Base-by-base conservation (phyloP, 2,113 vertebrate species). In the Microcebus jonahi region DNA sequence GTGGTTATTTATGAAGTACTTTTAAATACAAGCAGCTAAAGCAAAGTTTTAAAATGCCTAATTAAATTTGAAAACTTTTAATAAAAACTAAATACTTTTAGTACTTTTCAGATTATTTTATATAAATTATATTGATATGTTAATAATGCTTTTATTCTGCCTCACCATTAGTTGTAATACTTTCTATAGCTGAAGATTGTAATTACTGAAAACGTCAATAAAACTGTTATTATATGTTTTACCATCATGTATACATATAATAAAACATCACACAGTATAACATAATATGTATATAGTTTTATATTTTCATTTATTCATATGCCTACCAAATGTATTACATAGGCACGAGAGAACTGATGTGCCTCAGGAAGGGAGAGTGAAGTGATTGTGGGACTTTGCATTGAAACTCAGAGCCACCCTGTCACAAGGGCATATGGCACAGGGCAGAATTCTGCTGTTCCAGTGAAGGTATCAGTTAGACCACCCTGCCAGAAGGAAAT, bases 11-110 rank as follows among this genome's bases (percentile, higher is more conserved):
- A 82, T 91, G 42, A 96, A 84, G 39, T 85, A 5, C 5, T 88
- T 57, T 87, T 23, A 95, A 84, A 83, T 87, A 77, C 29, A 91
- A 80, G 57, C 20, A 93, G 34, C 36, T 95, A 91, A 91, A 77
- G 91, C 92, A 91, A 93, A 45, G 57, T 83, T 87, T 95, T 77
- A 89, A 91, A 91, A 53, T 92, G 29, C 75, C 27, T 81, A 81
- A 92, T 84, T 90, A 85, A 90, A 63, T 89, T 95, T 39, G 5
- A 96, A 94, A 93, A 82, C 8, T 59, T 89, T 83, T 82, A 39
- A 83, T 75, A 82, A 84, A 90, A 89, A 23, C 6, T 70, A 48
- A 91, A 67, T 84, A 55, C 59, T 31, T 67, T 70, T 70, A 6
- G 2, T 39, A 48, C 27, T 77, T 73, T 86, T 91, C 23, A 85